phyloP scores from a whole-genome alignment of 2,797 vertebrate species.

The Tenualosa ilisha region DNA sequence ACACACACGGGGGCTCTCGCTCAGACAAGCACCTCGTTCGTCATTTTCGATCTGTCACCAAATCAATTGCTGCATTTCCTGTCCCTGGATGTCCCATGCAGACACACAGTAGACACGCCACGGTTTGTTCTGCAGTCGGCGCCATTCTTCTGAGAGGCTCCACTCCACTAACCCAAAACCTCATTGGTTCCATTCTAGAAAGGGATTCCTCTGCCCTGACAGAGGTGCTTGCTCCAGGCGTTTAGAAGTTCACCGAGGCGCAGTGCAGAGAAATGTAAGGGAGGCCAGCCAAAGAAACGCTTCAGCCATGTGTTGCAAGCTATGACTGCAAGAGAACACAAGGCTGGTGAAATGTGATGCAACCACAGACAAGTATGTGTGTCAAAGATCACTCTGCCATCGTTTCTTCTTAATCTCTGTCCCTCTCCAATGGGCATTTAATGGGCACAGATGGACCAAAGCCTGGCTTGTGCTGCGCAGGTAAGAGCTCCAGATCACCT shows the following conservation, averaged over 20 bases:
- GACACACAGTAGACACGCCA: background rate
- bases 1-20: background rate
- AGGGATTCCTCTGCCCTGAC: background rate
- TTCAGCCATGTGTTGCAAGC: background rate
- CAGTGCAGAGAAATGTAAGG: background rate
- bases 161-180: background rate
- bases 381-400: background rate
- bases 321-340: background rate
- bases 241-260: background rate
- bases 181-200: background rate
- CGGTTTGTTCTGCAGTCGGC: background rate
- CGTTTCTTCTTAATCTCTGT: background rate
- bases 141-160: background rate
- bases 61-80: slow-evolving; percentile 22
- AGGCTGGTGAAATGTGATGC: background rate
- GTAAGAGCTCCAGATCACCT: background rate
- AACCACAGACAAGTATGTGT: background rate
- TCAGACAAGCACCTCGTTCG: background rate
- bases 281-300: background rate
- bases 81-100: slow-evolving; percentile 5
- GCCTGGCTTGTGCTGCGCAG: background rate
- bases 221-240: background rate
- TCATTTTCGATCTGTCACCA: slow-evolving; percentile 21
- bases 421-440: background rate
- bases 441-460: background rate